Evolutionary conservation across 2,888 invertebrate species (phyloP), one percentile per base, ranked within the genome.

Genomic region (Temnothorax rugatulus): DNA sequence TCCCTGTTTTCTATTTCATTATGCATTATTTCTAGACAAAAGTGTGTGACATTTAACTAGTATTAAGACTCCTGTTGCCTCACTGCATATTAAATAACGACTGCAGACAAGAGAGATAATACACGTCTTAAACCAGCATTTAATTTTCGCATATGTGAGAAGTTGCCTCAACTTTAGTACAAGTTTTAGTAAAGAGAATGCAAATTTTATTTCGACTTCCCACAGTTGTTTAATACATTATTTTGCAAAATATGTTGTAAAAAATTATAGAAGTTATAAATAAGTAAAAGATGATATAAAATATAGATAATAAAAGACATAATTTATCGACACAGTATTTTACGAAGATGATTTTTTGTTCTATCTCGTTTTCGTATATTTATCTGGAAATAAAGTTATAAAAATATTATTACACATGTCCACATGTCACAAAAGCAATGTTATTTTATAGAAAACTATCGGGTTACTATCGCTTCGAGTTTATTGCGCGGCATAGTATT

Each of bases 391-490:
- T 9, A 52, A 25, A 75, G 9, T 50, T 66, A 38, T 21, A 66
- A 41, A 76, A 66, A 52, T 76, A 66, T 64, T 64, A 50, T 15
- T 50, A 21, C 7, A 21, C 7, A 76, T 15, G 4, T 52, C 4
- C 7, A 4, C 13, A 0, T 68, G 8, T 52, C 8, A 34, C 34
- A 8, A 77, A 64, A 41, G 18, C 21, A 52, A 68, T 15, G 5
- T 77, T 68, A 68, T 52, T 77, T 76, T 52, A 52, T 38, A 68
- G 8, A 25, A 52, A 52, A 54, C 2, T n/a, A 25, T 47, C 15
- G n/a, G 8, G 11, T 21, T 29, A 15, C 11, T 34, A 34, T 64
- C 0, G 34, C 15, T 59, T 15, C 7, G 15, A 50, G 3, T 54
- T 54, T 47, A 50, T 11, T 41, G 25, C 0, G 15, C 41, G 13